Evolutionary conservation across 2,797 vertebrate species (phyloP).

Genomic region (Sciurus carolinensis): DNA sequence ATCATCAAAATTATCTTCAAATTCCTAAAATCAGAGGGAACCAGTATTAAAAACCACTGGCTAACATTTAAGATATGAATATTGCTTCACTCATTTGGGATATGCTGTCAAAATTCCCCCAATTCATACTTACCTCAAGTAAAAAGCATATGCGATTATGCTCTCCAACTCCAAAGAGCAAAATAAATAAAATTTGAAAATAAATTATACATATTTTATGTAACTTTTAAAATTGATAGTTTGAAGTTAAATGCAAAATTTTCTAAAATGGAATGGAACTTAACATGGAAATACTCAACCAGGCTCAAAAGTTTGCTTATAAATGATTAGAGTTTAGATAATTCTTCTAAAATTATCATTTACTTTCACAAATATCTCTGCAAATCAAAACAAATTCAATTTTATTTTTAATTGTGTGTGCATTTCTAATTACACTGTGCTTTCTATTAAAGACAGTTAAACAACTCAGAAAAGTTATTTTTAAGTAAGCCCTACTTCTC

Average conservation of each 20-base stretch:
- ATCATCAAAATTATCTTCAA: slow-evolving; percentile 99
- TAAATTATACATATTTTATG: background rate
- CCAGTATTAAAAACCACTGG: background rate
- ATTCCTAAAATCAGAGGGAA: slow-evolving; percentile 91
- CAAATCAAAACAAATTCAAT: background rate
- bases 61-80: background rate
- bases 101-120: background rate
- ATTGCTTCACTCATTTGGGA: background rate
- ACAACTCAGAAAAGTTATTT: slow-evolving; percentile 1
- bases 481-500: slow-evolving; percentile 27
- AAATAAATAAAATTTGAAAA: slow-evolving; percentile 55
- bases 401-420: slow-evolving; percentile 5
- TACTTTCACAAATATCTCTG: slow-evolving; percentile 53
- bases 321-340: background rate
- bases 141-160: background rate
- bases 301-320: slow-evolving; percentile 20
- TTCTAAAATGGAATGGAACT: slow-evolving; percentile 45
- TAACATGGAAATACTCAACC: slow-evolving; percentile 39
- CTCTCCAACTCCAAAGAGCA: slow-evolving; percentile 16
- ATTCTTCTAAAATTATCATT: background rate
- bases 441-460: slow-evolving; percentile 31
- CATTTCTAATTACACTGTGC: slow-evolving; percentile 57
- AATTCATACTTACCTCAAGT: background rate
- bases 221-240: slow-evolving; percentile 16
- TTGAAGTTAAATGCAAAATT: slow-evolving; percentile 52